Percentiles rank a stretch among this genome's conserved stretches.
Conservation (phyloP, 2,113 vertebrate species). For the Cyanistes caeruleus region DNA sequence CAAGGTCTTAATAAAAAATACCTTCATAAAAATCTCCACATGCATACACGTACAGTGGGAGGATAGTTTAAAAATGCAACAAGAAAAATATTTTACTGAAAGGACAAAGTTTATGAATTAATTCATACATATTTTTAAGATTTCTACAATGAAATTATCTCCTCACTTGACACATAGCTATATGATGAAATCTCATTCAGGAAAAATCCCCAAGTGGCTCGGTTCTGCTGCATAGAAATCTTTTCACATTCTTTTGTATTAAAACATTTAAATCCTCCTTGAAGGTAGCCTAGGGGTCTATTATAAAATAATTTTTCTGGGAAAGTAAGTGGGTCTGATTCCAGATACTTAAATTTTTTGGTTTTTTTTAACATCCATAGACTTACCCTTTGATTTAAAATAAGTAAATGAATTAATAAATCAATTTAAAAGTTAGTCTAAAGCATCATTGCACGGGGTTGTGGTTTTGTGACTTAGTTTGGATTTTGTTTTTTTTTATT, state of each 20-base stretch:
- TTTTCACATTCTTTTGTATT: background rate
- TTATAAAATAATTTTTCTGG: background rate
- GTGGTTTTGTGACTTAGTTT: background rate
- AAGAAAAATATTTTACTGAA: background rate
- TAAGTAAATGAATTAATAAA: background rate
- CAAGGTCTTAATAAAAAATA: background rate
- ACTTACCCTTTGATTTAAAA: background rate
- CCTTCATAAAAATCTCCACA: background rate
- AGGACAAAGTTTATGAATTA: background rate
- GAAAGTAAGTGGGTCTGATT: background rate
- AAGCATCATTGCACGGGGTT: background rate
- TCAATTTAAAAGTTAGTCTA: background rate
- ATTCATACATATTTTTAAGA: background rate
- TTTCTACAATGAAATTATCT: background rate
- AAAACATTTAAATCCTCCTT: conserved; percentile 12
- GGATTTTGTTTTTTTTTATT: background rate
- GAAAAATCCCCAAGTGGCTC: background rate
- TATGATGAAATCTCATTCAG: conserved; percentile 16
- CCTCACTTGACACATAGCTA: background rate
- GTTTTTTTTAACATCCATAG: background rate
- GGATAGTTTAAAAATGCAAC: background rate
- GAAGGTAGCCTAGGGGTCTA: background rate
- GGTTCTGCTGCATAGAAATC: background rate
- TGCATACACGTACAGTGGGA: background rate
- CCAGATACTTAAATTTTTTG: background rate